Base-by-base conservation (phyloP, 2,113 vertebrate species). In the Clarias magur region DNA sequence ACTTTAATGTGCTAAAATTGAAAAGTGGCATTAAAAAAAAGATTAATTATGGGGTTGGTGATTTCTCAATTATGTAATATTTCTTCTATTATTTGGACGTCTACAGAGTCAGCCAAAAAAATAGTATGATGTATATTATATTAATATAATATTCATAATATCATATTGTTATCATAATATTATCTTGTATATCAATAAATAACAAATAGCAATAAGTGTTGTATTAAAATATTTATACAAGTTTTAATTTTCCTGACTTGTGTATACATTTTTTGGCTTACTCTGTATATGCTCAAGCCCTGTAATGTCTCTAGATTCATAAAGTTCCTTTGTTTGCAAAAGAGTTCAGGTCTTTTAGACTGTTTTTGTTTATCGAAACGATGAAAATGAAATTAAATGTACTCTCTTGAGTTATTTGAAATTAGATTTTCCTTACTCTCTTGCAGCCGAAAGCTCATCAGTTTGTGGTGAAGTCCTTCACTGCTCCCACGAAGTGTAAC, bases 391-490 rank as follows among this genome's bases (percentile, higher is more conserved):
- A 56, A 17, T 56, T 19, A 54, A 6, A 54, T 76, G 25, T 27
- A 27, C 53, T 17, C 56, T 76, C 21, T 76, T 16, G 13, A 78
- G 53, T 17, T 38, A 10, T 80, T 60, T 80, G 8, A 5, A 13
- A 62, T 60, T 60, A 80, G 17, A 59, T 62, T 23, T 60, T 80
- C 5, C 15, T 5, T 34, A 10, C 3, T 76, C 34, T 7, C 65
- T 72, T 89, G 9, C 93, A 99, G 98, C 97, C 98, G 86, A 99
- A 99, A 95, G 97, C 97, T 82, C 98, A 99, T 91, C 98, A 99
- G 93, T 99, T 99, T 94, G 96, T 99, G 84, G 98, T 99, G 93
- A 99, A 98, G 91, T 96, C 98, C 0, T 99, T 99, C 92, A 97
- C 56, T 85, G 93, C 95, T 0, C 97, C 98, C 90, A 98, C 98